Conservation (phyloP, 2,113 vertebrate genomes). For the Bungarus multicinctus region DNA sequence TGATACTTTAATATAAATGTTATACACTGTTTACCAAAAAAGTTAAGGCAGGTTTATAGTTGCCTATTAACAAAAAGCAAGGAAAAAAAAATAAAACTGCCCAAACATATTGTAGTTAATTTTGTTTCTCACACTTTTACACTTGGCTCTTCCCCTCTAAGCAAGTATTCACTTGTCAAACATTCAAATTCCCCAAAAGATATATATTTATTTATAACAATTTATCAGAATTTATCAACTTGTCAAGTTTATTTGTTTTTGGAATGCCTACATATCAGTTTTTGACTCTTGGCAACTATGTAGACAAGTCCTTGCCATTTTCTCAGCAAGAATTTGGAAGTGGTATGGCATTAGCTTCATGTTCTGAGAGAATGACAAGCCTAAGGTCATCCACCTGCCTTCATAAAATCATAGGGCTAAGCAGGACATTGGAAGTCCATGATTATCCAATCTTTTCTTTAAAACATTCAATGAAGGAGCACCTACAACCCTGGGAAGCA, state of each 20-base stretch:
- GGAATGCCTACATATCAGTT: background rate
- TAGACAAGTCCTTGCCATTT: background rate
- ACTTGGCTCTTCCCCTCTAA: background rate
- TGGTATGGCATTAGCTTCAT: background rate
- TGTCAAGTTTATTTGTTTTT: background rate
- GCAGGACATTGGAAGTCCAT: background rate
- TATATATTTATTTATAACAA: background rate
- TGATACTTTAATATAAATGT: constrained; percentile 42
- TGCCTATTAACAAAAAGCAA: constrained; percentile 21
- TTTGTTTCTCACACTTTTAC: constrained; percentile 19
- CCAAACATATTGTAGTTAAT: constrained; percentile 39
- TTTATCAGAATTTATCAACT: background rate
- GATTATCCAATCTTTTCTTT: no score
- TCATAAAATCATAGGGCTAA: background rate
- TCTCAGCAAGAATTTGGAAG: background rate
- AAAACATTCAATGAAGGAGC: no score
- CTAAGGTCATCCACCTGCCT: background rate
- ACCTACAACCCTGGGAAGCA: no score
- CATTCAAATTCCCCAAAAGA: background rate
- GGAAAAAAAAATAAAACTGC: constrained; percentile 36
- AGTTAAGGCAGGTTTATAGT: constrained; percentile 53
- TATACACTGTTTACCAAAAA: constrained; percentile 55
- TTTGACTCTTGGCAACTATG: background rate
- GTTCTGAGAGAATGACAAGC: background rate
- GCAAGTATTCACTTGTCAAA: background rate